Evolutionary conservation across 2,888 invertebrate genomes (phyloP).

Genomic region (Maniola hyperantus): DNA sequence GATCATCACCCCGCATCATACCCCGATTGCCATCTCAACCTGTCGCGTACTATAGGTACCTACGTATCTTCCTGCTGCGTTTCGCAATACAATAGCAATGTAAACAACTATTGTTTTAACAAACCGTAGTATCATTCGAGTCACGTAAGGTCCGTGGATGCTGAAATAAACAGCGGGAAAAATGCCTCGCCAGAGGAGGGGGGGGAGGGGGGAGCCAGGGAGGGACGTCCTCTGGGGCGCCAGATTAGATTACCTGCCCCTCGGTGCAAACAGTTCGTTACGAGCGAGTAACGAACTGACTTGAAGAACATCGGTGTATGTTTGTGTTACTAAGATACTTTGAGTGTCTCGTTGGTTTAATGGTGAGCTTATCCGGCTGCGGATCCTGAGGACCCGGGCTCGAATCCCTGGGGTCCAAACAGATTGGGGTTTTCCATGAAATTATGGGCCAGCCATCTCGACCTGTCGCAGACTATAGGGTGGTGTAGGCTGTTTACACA

Average conservation of each 20-base stretch:
- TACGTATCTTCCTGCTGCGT: too few relatives aligned
- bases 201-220: constrained; percentile 35
- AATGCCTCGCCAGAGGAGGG: constrained; percentile 51
- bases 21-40: too few relatives aligned
- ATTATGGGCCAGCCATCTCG: too few relatives aligned
- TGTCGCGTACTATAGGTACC: too few relatives aligned
- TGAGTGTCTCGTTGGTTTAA: constrained; percentile 17
- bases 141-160: constrained; percentile 61
- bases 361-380: constrained; percentile 28
- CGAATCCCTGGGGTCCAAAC: too few relatives aligned
- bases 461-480: too few relatives aligned
- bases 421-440: too few relatives aligned
- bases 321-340: constrained; percentile 26
- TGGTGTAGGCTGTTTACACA: constrained; percentile 65
- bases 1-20: too few relatives aligned
- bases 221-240: constrained; percentile 54
- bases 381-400: too few relatives aligned
- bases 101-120: neutral
- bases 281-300: constrained; percentile 59
- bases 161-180: constrained; percentile 71
- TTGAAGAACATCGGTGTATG: constrained; percentile 37
- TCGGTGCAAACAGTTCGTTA: constrained; percentile 78
- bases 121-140: constrained; percentile 42
- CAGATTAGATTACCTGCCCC: constrained; percentile 78
- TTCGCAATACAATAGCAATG: constrained; percentile 1